Evolutionary conservation across 2,888 invertebrate genomes (phyloP).

Genomic region (Nebria brevicollis): DNA sequence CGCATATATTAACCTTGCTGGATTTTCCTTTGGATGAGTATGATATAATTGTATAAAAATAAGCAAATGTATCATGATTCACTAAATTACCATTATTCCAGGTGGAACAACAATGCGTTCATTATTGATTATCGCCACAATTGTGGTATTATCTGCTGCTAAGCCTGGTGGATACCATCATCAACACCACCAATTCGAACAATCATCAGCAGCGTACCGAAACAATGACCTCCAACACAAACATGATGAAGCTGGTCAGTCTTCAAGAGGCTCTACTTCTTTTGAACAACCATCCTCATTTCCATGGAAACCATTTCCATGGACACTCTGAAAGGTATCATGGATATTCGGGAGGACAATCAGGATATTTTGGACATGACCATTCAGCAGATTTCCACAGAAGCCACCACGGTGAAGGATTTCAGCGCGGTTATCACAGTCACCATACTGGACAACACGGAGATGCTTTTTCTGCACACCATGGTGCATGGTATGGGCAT

Average conservation of each 20-base stretch:
- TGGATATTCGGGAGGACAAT: neutral
- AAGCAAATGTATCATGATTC: too few relatives aligned
- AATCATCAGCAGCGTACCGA: constrained; percentile 58
- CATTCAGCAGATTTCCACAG: neutral
- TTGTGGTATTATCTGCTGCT: constrained; percentile 17
- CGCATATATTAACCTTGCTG: constrained; percentile 28
- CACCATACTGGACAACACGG: constrained; percentile 15
- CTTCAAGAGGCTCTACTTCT: neutral
- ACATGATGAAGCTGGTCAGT: constrained; percentile 59
- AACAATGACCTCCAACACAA: constrained; percentile 61
- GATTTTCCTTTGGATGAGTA: neutral
- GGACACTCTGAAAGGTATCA: neutral
- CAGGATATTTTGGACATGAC: neutral
- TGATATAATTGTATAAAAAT: neutral
- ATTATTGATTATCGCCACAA: constrained; percentile 7
- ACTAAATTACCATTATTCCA: neutral
- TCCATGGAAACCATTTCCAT: neutral
- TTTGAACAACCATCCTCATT: neutral
- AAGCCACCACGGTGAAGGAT: neutral
- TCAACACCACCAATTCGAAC: constrained; percentile 60
- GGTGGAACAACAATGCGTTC: neutral
- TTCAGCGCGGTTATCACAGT: constrained; percentile 12
- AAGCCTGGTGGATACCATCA: constrained; percentile 58
- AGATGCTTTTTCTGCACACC: neutral
- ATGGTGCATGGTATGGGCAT: neutral